Evolutionary conservation across 2,888 invertebrate species (phyloP).

Genomic region (Tupiocoris notatus): DNA sequence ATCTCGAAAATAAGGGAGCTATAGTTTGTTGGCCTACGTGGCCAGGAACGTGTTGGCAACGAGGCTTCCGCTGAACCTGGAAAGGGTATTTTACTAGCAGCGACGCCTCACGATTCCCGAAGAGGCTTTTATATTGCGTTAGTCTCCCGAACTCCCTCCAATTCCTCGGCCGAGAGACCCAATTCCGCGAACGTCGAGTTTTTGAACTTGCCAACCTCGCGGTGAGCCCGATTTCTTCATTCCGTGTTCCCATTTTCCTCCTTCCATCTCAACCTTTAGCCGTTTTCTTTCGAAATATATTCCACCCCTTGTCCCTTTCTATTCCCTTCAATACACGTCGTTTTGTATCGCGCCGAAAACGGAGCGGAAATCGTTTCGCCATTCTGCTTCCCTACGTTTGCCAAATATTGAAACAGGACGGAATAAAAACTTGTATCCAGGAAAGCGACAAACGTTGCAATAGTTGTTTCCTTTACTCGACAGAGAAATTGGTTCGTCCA

Average conservation of each 20-base stretch:
- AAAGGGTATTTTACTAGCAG: background rate
- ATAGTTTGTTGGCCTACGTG: background rate
- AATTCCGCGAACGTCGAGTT: background rate
- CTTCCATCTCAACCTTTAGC: background rate
- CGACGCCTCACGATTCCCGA: constrained; percentile 5
- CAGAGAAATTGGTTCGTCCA: no score
- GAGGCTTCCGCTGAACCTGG: background rate
- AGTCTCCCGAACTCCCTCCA: background rate
- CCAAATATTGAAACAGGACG: background rate
- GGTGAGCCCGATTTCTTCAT: background rate
- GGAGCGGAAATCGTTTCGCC: background rate
- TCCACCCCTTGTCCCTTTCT: background rate
- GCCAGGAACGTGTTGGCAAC: background rate
- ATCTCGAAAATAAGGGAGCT: background rate
- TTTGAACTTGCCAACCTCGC: background rate
- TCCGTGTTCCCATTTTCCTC: background rate
- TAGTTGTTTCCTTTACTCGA: no score
- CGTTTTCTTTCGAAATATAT: background rate
- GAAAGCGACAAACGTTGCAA: no score
- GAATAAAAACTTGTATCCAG: no score
- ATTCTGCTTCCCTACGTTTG: background rate
- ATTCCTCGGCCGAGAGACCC: background rate
- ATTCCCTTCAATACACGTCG: background rate
- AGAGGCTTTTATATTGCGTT: constrained; percentile 23
- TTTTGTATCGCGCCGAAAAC: background rate